These are phyloP conservation scores for Bothrops jararaca DNA, from an alignment of 2,113 vertebrate genomes.

Conservation along the genomic window DNA sequence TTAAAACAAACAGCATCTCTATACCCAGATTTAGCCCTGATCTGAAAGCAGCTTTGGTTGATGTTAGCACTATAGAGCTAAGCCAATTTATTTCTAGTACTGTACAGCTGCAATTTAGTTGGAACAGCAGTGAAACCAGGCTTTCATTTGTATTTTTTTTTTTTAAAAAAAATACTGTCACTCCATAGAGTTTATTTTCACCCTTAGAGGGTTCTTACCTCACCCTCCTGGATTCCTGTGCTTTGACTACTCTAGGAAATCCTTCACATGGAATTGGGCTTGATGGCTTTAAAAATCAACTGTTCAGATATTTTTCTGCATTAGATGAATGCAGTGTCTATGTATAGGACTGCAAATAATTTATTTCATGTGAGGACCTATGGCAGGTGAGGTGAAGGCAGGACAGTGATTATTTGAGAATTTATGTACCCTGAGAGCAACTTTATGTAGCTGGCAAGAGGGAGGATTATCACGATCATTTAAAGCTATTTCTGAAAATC, in stretches of 20 bases:
- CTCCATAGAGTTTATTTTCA: not conserved
- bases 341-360: not conserved
- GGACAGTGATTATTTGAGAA: not conserved
- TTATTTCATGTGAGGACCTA: not conserved
- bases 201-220: not conserved
- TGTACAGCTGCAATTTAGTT: not conserved
- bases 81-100: not conserved
- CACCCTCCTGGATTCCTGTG: not conserved
- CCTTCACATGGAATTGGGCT: not conserved
- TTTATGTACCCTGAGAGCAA: not conserved
- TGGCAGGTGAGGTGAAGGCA: not conserved
- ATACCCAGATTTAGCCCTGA: not conserved
- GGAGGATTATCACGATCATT: not conserved
- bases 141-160: not conserved
- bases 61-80: not conserved
- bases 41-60: not conserved
- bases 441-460: not conserved
- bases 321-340: not conserved
- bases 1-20: not conserved
- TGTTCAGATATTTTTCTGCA: not conserved
- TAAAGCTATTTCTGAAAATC: not conserved
- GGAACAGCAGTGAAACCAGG: not conserved
- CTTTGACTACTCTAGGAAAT: not conserved
- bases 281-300: not conserved
- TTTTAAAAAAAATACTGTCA: not conserved